Evolutionary conservation across 2,113 vertebrate genomes (phyloP).

Genomic region (Heterocephalus glaber): DNA sequence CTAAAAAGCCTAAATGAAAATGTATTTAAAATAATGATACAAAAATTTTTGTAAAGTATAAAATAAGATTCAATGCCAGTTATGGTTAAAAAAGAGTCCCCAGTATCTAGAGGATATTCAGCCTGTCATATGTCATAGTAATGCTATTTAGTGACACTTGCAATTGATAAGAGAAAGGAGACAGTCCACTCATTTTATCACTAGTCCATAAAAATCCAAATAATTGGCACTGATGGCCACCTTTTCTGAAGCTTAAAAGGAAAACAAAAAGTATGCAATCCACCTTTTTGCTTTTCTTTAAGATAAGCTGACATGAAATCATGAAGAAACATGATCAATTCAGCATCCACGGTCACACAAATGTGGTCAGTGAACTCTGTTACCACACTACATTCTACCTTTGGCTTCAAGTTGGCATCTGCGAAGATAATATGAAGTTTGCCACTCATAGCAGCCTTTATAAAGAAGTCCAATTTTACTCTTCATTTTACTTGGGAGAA

Average conservation of each 20-base stretch:
- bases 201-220: neutral
- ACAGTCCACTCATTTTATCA: neutral
- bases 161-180: neutral
- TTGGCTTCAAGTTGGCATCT: slow-evolving; percentile 95
- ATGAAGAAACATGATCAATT: slow-evolving; percentile 99
- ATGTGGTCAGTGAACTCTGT: slow-evolving; percentile 99
- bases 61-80: neutral
- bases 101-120: neutral
- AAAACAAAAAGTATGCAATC: slow-evolving; percentile 10
- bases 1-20: neutral
- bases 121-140: neutral
- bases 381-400: slow-evolving; percentile 98
- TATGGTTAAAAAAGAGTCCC: neutral
- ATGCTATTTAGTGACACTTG: neutral
- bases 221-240: neutral
- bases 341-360: slow-evolving; percentile 99
- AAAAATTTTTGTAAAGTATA: neutral
- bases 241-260: neutral
- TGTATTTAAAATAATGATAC: neutral
- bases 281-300: slow-evolving; percentile 99
- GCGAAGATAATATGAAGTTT: slow-evolving; percentile 52
- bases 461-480: neutral
- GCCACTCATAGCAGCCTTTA: neutral
- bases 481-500: neutral
- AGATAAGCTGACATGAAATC: slow-evolving; percentile 98